Percentiles rank a stretch among this genome's conserved stretches.
phyloP scores from a whole-genome alignment of 2,797 vertebrate genomes.

The Brotula barbata region DNA sequence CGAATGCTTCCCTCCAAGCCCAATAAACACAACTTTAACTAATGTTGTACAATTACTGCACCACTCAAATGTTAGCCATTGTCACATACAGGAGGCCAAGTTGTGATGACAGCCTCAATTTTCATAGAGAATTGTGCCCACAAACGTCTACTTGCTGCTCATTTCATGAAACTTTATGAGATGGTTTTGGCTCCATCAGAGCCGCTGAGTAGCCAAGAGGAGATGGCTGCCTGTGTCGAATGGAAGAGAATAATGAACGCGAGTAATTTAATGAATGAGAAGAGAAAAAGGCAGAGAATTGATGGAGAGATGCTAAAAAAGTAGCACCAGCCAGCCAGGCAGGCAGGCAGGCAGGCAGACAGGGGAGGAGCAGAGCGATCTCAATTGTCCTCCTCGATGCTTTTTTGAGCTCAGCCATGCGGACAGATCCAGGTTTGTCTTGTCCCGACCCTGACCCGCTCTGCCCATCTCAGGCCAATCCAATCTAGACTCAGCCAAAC shows the following conservation, averaged over 20 bases:
- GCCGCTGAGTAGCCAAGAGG: background rate
- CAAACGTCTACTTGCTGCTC: background rate
- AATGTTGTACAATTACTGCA: no score
- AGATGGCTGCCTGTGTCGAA: background rate
- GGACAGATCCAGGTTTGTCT: constrained; percentile 28
- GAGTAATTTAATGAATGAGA: background rate
- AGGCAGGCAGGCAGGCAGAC: constrained; percentile 17
- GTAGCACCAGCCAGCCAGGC: background rate
- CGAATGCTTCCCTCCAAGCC: no score
- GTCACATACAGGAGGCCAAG: no score
- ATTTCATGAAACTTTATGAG: background rate
- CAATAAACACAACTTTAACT: no score
- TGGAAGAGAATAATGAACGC: background rate
- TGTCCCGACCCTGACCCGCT: constrained; percentile 26
- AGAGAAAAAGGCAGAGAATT: background rate
- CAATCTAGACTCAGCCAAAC: constrained; percentile 26
- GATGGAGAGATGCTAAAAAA: background rate
- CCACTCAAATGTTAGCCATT: no score
- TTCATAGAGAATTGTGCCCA: background rate
- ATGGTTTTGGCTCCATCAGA: background rate
- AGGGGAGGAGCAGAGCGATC: constrained; percentile 15
- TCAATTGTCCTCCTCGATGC: constrained; percentile 1
- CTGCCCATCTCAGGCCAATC: constrained; percentile 18
- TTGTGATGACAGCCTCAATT: background rate
- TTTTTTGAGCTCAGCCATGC: constrained; percentile 17